Percentiles rank a stretch among this genome's conserved stretches.
These are phyloP conservation scores for Bergia puertoricense DNA, from an alignment of 92 coral and sea anemone genomes.

Conservation along the genomic window DNA sequence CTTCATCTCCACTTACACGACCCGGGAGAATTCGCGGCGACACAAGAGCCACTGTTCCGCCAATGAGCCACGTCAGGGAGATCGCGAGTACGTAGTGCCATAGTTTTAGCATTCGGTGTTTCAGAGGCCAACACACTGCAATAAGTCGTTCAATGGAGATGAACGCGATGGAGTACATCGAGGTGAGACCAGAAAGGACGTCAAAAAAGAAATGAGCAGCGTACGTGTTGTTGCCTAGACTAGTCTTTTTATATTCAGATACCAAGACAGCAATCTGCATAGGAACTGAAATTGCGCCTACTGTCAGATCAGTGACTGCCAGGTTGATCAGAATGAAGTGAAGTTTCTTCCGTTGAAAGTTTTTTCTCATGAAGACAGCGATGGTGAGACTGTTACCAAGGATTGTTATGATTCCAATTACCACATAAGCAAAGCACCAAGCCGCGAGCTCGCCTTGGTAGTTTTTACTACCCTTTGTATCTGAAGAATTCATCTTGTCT, in stretches of 20 bases:
- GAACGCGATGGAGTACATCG: constrained; percentile 21
- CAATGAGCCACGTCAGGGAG: neutral
- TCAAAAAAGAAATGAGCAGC: neutral
- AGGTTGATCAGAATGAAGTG: constrained; percentile 22
- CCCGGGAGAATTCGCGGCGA: neutral
- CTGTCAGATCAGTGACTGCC: constrained; percentile 20
- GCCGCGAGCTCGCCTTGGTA: neutral
- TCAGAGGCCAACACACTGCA: constrained; percentile 25
- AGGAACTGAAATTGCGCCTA: constrained; percentile 9
- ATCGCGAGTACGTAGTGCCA: constrained; percentile 12
- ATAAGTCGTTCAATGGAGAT: neutral
- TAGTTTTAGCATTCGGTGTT: neutral
- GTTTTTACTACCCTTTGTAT: too few relatives aligned
- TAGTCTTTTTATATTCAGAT: neutral
- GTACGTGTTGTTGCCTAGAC: neutral
- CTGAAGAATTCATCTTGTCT: too few relatives aligned
- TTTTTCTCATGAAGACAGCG: neutral
- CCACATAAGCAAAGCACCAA: neutral
- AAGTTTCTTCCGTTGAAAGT: neutral
- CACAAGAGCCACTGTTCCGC: neutral
- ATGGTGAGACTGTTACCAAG: constrained; percentile 21
- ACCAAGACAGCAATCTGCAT: neutral
- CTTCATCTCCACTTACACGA: neutral
- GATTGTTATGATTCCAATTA: neutral
- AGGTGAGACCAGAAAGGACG: constrained; percentile 6